Percentiles rank a stretch among this genome's conserved stretches.
Evolutionary conservation across 2,888 invertebrate species (phyloP).

Genomic region (Chymomyza caudatula): DNA sequence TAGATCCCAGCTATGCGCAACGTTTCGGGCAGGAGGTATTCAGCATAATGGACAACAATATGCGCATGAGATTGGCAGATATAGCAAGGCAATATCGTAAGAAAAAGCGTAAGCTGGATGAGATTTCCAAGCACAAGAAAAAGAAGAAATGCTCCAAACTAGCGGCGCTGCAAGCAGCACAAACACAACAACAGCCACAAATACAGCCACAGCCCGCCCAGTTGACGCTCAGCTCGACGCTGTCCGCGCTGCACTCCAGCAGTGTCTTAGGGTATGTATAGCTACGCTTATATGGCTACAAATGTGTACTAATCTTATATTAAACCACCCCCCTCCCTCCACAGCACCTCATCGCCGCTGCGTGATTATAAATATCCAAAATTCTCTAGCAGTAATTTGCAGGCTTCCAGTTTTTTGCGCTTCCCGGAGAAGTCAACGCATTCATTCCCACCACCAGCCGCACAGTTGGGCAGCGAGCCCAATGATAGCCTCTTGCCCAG

Average conservation of each 20-base stretch:
- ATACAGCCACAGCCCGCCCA: slow-evolving; percentile 45
- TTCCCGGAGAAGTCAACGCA: slow-evolving; percentile 72
- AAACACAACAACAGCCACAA: slow-evolving; percentile 38
- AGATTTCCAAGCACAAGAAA: slow-evolving; percentile 80
- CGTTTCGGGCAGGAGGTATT: slow-evolving; percentile 79
- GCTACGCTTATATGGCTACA: neutral
- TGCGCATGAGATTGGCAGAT: slow-evolving; percentile 89
- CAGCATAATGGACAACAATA: slow-evolving; percentile 88
- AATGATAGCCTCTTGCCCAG: slow-evolving; percentile 43
- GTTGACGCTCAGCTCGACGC: slow-evolving; percentile 43
- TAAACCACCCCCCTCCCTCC: neutral
- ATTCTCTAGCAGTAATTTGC: slow-evolving; percentile 61
- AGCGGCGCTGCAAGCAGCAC: slow-evolving; percentile 32
- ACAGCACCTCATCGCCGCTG: slow-evolving; percentile 62
- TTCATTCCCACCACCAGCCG: slow-evolving; percentile 71
- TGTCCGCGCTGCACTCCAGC: slow-evolving; percentile 33
- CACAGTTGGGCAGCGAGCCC: slow-evolving; percentile 7
- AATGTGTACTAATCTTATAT: neutral
- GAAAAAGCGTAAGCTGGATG: slow-evolving; percentile 89
- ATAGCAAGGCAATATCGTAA: slow-evolving; percentile 89
- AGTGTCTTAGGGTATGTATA: slow-evolving; percentile 49
- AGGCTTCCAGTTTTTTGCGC: slow-evolving; percentile 69
- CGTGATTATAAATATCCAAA: slow-evolving; percentile 74
- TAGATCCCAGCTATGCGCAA: slow-evolving; percentile 66
- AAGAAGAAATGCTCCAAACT: slow-evolving; percentile 71